phyloP scores from a whole-genome alignment of 2,113 vertebrate genomes.

The Apistogramma diplotaenia region DNA sequence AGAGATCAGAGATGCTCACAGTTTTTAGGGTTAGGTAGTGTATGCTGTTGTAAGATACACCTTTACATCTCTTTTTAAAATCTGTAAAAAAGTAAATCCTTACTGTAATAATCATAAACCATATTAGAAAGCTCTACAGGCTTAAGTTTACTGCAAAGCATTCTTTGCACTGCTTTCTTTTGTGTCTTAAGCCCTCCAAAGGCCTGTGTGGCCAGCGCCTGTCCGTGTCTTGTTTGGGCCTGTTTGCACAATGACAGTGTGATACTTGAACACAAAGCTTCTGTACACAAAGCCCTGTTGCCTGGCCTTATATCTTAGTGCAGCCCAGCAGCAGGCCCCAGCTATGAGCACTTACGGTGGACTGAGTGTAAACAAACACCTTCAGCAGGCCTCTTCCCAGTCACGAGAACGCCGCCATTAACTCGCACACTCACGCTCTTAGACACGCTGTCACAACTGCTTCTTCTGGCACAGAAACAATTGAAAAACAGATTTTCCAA shows the following conservation, averaged over 20 bases:
- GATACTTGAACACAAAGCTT: constrained; percentile 49
- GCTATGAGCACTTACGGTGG: constrained; percentile 58
- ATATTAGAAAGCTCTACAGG: neutral
- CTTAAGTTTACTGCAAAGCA: neutral
- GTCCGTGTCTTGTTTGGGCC: constrained; percentile 39
- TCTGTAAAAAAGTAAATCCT: neutral
- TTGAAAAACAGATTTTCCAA: constrained; percentile 19
- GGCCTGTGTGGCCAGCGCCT: constrained; percentile 7
- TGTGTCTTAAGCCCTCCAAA: neutral
- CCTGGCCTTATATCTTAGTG: constrained; percentile 13
- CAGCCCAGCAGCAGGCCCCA: constrained; percentile 26
- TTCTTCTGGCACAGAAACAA: constrained; percentile 35
- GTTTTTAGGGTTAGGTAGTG: neutral
- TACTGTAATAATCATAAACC: neutral
- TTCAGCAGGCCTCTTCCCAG: constrained; percentile 40
- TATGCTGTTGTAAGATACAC: neutral
- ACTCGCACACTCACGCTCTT: constrained; percentile 7
- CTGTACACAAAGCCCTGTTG: constrained; percentile 54
- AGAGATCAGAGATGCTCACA: neutral
- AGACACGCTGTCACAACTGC: constrained; percentile 41
- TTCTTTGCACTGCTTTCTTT: constrained; percentile 11
- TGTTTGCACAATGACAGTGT: constrained; percentile 53
- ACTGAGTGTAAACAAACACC: constrained; percentile 69
- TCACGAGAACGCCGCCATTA: constrained; percentile 38
- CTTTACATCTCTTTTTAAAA: neutral